Base-by-base conservation (phyloP, 2,888 invertebrate species). In the Oscheius myriophilus region DNA sequence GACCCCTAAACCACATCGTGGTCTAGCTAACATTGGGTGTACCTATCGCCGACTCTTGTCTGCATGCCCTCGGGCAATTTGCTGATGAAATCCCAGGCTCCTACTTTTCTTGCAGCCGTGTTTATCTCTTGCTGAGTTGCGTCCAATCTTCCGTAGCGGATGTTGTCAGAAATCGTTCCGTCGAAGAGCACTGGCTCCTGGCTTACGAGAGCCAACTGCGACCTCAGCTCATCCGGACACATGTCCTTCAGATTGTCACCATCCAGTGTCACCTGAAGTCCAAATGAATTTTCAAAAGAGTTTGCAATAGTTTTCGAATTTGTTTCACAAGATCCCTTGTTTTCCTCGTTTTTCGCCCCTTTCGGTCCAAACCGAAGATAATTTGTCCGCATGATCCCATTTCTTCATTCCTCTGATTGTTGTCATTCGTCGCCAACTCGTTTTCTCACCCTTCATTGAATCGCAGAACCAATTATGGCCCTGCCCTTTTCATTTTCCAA, bases 151-250 rank as follows among this genome's bases (percentile, higher is more conserved):
- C 85, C 85, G 64, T 84, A 85, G 46, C 84, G 64, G 33, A 85
- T 86, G 66, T 85, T 85, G 39, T 85, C 84, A 68, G 78, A 75
- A 42, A 85, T 85, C 0, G 85, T 82, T 42, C 83, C 85, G 55
- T 85, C 84, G 61, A 83, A 84, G 16, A 82, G 71, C 3, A 87
- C 86, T 21, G 88, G 88, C 65, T 88, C 88, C 78, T 88, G 88
- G 39, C 87, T 87, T 18, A 88, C 88, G 62, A 88, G 70, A 4
- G 88, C 82, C 21, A 88, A 82, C 78, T 88, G 86, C 65, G 81
- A 78, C 69, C 88, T 86, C 16, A 88, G 78, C 71, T 84, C 87
- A 68, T 81, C 79, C 14, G 85, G 82, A 46, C 79, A 82, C 75
- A 86, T 77, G 25, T 66, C 73, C 51, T 73, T 69, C 42, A 88